These are phyloP conservation scores for Melipona beecheii DNA, from an alignment of 2,888 invertebrate genomes.

Conservation along the genomic window DNA sequence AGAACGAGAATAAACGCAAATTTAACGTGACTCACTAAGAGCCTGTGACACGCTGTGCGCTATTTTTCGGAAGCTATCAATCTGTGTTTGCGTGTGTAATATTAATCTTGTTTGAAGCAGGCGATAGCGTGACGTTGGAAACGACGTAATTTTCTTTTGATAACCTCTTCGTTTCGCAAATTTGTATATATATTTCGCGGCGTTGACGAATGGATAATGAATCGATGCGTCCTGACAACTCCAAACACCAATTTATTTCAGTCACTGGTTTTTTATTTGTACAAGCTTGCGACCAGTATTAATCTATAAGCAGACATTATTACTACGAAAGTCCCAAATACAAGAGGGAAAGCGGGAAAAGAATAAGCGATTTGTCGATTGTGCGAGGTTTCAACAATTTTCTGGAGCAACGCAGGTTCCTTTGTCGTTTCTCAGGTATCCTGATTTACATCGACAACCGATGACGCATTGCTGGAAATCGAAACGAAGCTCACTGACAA, in stretches of 20 bases:
- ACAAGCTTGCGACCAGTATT: neutral
- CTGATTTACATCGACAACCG: constrained; percentile 52
- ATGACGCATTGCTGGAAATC: constrained; percentile 52
- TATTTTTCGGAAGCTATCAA: neutral
- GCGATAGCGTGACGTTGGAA: neutral
- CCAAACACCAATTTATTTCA: neutral
- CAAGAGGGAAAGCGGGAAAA: too few relatives aligned
- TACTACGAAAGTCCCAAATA: neutral
- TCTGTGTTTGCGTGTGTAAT: neutral
- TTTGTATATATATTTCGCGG: too few relatives aligned
- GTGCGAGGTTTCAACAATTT: constrained; percentile 33
- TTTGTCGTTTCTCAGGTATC: neutral
- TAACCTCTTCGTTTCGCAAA: too few relatives aligned
- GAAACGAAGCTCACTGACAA: neutral
- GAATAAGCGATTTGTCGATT: too few relatives aligned
- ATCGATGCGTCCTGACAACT: neutral
- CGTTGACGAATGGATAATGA: neutral
- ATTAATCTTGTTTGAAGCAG: neutral
- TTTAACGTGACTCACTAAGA: neutral
- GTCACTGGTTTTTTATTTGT: neutral
- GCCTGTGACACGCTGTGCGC: too few relatives aligned
- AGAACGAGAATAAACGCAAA: neutral
- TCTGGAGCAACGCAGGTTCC: constrained; percentile 17
- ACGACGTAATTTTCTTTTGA: too few relatives aligned
- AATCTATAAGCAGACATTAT: neutral